Conservation (phyloP, 2,888 invertebrate genomes). For the Andrena praecox region DNA sequence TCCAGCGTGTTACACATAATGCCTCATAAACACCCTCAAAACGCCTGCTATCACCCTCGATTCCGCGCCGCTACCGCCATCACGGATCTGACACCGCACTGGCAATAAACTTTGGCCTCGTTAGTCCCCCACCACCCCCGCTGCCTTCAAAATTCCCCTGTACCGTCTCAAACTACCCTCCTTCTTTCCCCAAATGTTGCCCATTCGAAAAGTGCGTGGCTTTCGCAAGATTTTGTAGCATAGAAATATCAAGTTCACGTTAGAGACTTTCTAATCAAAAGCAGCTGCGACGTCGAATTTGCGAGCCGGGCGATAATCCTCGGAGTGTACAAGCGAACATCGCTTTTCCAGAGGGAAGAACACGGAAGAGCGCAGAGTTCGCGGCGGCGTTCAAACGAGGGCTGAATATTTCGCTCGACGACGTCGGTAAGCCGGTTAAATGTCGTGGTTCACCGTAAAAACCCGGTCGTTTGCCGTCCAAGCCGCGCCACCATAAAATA, state of each 20-base stretch:
- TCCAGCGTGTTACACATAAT: conserved; percentile 84
- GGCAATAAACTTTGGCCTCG: conserved; percentile 82
- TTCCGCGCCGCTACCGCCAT: conserved; percentile 74
- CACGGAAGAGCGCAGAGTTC: conserved; percentile 32
- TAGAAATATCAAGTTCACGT: neutral
- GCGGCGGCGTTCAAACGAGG: conserved; percentile 59
- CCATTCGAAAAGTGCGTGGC: neutral
- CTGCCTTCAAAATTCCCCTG: conserved; percentile 29
- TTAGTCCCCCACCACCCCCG: conserved; percentile 65
- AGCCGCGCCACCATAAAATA: conserved; percentile 78
- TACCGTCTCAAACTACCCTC: conserved; percentile 1
- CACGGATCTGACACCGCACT: conserved; percentile 76
- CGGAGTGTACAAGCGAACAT: neutral
- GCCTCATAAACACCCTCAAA: conserved; percentile 85
- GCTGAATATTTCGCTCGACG: conserved; percentile 75
- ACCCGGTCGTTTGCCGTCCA: conserved; percentile 77
- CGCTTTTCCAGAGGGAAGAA: neutral
- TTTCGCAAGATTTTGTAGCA: too few relatives aligned
- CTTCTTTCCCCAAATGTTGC: neutral
- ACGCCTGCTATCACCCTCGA: conserved; percentile 81
- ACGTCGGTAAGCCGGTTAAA: conserved; percentile 82
- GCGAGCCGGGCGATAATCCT: neutral
- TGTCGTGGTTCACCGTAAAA: conserved; percentile 85
- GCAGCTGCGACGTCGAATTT: neutral
- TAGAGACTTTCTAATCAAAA: neutral